Evolutionary conservation across 1,140 invertebrate species (phyloP).

Genomic region (Rhagoletis pomonella): DNA sequence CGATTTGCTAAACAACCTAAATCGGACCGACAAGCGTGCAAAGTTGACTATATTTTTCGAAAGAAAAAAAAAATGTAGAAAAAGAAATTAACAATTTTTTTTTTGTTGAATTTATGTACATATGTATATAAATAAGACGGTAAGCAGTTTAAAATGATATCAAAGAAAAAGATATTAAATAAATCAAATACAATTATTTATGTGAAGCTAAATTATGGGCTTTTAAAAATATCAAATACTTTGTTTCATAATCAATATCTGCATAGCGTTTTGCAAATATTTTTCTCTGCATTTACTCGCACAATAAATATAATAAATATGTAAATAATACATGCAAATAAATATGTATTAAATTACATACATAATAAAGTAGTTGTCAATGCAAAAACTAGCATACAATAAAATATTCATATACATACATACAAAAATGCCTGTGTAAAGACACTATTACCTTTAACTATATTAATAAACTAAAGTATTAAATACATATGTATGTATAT

Average conservation of each 20-base stretch:
- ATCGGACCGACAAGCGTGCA: too few relatives aligned
- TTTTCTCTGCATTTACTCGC: not conserved
- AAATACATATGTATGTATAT: not conserved
- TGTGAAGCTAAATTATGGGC: not conserved
- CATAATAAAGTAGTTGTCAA: too few relatives aligned
- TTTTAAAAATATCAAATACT: too few relatives aligned
- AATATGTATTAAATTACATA: not conserved
- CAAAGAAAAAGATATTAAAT: too few relatives aligned
- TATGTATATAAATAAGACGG: too few relatives aligned
- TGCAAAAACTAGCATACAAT: not conserved
- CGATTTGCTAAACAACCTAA: not conserved
- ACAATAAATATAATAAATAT: not conserved
- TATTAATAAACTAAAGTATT: not conserved
- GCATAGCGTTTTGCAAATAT: not conserved
- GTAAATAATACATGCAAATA: not conserved
- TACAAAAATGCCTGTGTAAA: not conserved
- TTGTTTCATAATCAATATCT: not conserved
- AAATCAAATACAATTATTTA: not conserved
- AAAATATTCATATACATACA: not conserved
- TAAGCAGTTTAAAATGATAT: too few relatives aligned
- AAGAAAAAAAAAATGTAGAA: not conserved
- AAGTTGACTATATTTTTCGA: not conserved
- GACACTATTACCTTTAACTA: not conserved
- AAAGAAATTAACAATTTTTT: not conserved
- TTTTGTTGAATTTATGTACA: not conserved